Conservation (phyloP, 2,888 invertebrate species). For the Pimpla rufipes region DNA sequence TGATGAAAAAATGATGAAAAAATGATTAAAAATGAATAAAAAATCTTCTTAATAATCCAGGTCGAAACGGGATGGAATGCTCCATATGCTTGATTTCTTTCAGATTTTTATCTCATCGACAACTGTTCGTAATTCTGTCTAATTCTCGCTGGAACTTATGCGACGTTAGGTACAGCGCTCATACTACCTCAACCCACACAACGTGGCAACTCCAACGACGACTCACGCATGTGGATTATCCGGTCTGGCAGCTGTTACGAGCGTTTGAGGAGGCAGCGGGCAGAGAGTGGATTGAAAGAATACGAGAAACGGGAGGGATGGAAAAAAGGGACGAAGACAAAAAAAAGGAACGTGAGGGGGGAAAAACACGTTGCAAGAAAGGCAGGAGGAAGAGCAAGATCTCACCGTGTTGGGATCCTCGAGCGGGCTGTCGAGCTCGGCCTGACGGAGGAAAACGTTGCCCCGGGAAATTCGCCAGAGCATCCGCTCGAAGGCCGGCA, state of each 20-base stretch:
- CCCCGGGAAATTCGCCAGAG: constrained; percentile 97
- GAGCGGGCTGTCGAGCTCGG: constrained; percentile 93
- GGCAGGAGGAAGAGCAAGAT: constrained; percentile 13
- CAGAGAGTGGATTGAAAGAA: constrained; percentile 33
- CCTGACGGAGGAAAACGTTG: constrained; percentile 95
- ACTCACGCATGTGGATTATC: constrained; percentile 24
- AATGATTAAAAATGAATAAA: too few species aligned
- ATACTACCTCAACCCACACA: background rate
- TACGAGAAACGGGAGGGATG: constrained; percentile 34
- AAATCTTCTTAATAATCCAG: too few species aligned
- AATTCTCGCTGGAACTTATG: too few species aligned
- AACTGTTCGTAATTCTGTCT: too few species aligned
- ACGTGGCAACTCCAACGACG: background rate
- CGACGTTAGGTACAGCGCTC: too few species aligned
- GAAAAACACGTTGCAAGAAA: constrained; percentile 29
- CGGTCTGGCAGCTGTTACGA: constrained; percentile 37
- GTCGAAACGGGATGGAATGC: too few species aligned
- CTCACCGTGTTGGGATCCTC: constrained; percentile 94
- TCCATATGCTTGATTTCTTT: too few species aligned
- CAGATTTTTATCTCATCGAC: too few species aligned
- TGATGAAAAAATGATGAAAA: too few species aligned
- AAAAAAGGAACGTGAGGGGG: background rate
- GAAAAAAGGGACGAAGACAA: constrained; percentile 11
- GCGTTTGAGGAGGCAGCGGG: background rate
- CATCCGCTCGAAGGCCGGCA: constrained; percentile 96